Conservation (phyloP, 1,140 invertebrate genomes). For the Heliconius hermathena region DNA sequence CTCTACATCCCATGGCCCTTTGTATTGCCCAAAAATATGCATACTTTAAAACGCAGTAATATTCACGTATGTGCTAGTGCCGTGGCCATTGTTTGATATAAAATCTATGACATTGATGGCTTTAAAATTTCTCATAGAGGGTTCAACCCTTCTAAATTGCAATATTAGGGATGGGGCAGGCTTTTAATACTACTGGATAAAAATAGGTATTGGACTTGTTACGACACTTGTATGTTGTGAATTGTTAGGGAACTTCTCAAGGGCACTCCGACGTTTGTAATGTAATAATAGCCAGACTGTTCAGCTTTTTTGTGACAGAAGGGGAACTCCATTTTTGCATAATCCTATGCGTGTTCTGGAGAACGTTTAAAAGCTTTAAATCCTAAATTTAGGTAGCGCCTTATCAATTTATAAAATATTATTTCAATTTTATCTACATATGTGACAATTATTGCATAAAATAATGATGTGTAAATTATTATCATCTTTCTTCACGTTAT, state of each 20-base stretch:
- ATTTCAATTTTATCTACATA: neutral
- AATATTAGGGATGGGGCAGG: slow-evolving; percentile 73
- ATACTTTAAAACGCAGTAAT: slow-evolving; percentile 24
- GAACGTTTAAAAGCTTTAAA: slow-evolving; percentile 29
- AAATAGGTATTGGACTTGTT: slow-evolving; percentile 80
- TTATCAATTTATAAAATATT: neutral
- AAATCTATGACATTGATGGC: slow-evolving; percentile 63
- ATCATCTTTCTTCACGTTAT: neutral
- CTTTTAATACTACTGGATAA: slow-evolving; percentile 78
- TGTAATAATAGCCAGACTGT: slow-evolving; percentile 77
- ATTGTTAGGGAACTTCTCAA: slow-evolving; percentile 75
- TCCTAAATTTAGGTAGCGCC: neutral
- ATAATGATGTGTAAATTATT: neutral
- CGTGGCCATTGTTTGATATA: slow-evolving; percentile 59
- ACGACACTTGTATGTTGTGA: slow-evolving; percentile 75
- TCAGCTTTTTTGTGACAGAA: slow-evolving; percentile 51
- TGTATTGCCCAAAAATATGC: slow-evolving; percentile 36
- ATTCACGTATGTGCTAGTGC: slow-evolving; percentile 54
- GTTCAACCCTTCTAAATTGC: slow-evolving; percentile 74
- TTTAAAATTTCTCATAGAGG: slow-evolving; percentile 74
- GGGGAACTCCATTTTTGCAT: slow-evolving; percentile 54
- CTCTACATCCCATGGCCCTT: slow-evolving; percentile 50
- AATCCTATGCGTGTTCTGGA: slow-evolving; percentile 41
- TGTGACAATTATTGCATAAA: neutral
- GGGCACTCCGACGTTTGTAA: slow-evolving; percentile 74